Evolutionary conservation across 2,797 vertebrate genomes (phyloP), one percentile per base, ranked within the genome.

Genomic region (Coccyzus lansbergi): DNA sequence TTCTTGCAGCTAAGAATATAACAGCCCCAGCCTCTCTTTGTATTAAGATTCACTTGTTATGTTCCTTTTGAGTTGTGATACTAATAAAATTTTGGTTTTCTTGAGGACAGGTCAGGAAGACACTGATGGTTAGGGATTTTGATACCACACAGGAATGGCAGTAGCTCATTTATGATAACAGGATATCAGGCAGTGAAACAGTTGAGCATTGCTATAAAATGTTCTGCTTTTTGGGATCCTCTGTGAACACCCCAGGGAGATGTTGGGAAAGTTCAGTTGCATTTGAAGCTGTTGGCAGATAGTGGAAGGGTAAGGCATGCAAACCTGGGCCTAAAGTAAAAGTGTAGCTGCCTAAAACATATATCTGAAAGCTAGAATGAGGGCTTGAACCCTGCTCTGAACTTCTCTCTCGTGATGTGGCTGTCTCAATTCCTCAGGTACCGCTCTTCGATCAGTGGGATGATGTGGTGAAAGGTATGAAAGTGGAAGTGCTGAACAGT

Each of bases 391-490:
- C 25, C 69, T 56, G 20, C 51, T 83, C 6, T 68, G 26, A 53
- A 53, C 25, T 69, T 65, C 36, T 55, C 34, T 36, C 7, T 42
- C 7, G 16, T 26, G 21, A 11, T 7, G 5, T 49, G 67, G 8
- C 3, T 78, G 9, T 11, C 81, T 81, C 33, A 5, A 86, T 80
- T 71, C 31, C 84, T 55, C 95, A 99, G 99, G 99, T 97, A 67
- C 99, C 99, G 0, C 98, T 99, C 22, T 99, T 98, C 5, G 97
- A 97, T 82, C 98, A 99, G 71, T 99, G 99, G 99, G 99, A 99
- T 13, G 98, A 99, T 42, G 97, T 99, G 92, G 81, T 95, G 4
- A 97, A 98, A 52, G 99, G 99, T 40, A 98, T 99, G 98, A 99
- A 98, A 95, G 98, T 99, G 91, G 99, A 99, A 97, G 98, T 99